Evolutionary conservation across 2,113 vertebrate species (phyloP), one percentile per base, ranked within the genome.

Genomic region (Albula goreensis): DNA sequence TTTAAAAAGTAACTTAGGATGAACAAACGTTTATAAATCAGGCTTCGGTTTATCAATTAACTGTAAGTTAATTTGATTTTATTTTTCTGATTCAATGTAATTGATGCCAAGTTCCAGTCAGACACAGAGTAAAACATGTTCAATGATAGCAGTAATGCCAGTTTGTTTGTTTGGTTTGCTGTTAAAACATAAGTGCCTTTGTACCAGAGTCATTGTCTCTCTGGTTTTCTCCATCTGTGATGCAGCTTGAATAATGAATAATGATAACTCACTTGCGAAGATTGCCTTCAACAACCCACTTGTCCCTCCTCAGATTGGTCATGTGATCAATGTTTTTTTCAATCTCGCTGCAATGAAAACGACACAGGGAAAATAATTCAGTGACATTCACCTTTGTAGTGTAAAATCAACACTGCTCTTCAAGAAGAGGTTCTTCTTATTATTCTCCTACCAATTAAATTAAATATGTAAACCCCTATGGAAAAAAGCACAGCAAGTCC

Each of bases 271-370:
- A 99, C 98, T 98, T 98, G 91, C 98, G 97, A 87, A 99, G 97
- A 91, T 97, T 97, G 90, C 97, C 97, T 94, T 99, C 98, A 41
- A 98, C 94, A 86, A 96, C 93, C 97, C 97, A 98, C 91, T 99
- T 99, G 93, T 99, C 97, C 95, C 97, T 96, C 91, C 97, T 96
- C 91, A 99, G 94, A 92, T 97, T 99, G 93, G 97, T 97, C 97
- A 99, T 99, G 88, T 96, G 96, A 90, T 99, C 98, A 85, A 99
- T 98, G 91, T 96, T 98, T 95, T 97, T 98, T 92, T 99, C 98
- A 88, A 99, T 99, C 95, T 99, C 97, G 92, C 98, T 99, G 96
- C 50, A 91, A 95, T 95, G 94, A 90, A 90, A 89, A 0, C 31
- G 41, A 87, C 22, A 19, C 60, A 31, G 5, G 17, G 12, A 89